Evolutionary conservation across 2,113 vertebrate genomes (phyloP).

Genomic region (Tympanuchus pallidicinctus): DNA sequence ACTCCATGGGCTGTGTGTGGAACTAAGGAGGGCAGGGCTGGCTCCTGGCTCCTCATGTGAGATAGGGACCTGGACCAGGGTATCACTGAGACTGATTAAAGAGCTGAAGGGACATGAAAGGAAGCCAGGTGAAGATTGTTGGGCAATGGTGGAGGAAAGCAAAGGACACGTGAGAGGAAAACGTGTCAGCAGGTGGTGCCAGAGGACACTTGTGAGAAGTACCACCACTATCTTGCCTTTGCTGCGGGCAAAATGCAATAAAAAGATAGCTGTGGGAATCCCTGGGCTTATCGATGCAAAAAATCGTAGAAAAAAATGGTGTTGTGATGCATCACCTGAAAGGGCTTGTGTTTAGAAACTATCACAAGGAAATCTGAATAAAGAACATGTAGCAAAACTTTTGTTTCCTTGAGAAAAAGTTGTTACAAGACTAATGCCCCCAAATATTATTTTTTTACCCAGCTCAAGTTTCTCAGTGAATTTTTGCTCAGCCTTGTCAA

Average conservation of each 20-base stretch:
- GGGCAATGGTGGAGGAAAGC: background rate
- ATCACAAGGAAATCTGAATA: accelerated
- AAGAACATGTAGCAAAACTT: background rate
- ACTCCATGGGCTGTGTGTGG: accelerated
- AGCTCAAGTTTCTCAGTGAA: background rate
- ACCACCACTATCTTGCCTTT: accelerated
- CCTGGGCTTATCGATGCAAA: background rate
- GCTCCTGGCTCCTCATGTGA: background rate
- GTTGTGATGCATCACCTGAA: background rate
- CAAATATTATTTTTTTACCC: background rate
- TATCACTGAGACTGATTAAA: background rate
- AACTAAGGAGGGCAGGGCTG: background rate
- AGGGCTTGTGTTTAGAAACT: background rate
- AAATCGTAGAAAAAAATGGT: too few species aligned
- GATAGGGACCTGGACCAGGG: background rate
- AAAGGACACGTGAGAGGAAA: background rate
- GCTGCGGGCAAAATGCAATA: background rate
- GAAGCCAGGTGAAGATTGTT: too few species aligned
- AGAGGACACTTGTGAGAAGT: background rate
- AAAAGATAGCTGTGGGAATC: background rate
- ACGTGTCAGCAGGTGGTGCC: too few species aligned
- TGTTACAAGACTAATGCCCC: background rate
- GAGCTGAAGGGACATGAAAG: accelerated
- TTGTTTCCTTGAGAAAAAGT: background rate
- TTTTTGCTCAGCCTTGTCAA: background rate